These are phyloP conservation scores for Danio rerio DNA, from an alignment of 2,113 vertebrate genomes.

Conservation along the genomic window DNA sequence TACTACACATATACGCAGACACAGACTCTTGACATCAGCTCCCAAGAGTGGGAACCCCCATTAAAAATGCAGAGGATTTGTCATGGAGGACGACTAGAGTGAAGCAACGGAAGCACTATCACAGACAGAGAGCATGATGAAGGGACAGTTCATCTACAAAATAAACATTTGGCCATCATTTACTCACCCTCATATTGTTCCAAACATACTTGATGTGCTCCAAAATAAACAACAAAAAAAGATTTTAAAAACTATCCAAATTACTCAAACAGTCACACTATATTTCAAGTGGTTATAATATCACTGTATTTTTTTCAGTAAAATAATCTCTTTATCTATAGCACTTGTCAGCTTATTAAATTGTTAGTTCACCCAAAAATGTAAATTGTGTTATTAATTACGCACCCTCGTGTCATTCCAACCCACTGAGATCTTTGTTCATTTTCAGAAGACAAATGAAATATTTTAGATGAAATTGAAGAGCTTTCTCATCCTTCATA, in stretches of 20 bases:
- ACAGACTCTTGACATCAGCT: constrained; percentile 8
- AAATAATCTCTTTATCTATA: background rate
- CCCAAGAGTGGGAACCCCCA: constrained; percentile 12
- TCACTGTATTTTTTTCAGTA: background rate
- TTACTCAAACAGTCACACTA: background rate
- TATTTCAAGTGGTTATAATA: background rate
- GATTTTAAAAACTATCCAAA: background rate
- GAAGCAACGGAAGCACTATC: constrained; percentile 8
- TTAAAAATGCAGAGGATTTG: constrained; percentile 26
- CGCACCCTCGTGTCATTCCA: too few relatives aligned
- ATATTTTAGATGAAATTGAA: too few relatives aligned
- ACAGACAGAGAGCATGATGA: background rate
- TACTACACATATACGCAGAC: constrained; percentile 10
- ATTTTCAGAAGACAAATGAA: too few relatives aligned
- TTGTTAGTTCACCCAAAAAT: too few relatives aligned
- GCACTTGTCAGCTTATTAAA: background rate
- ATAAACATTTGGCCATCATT: background rate
- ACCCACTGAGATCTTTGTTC: too few relatives aligned
- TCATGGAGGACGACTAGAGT: background rate
- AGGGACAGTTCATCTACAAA: constrained; percentile 2
- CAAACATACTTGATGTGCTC: constrained; percentile 9
- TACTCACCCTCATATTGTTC: constrained; percentile 14
- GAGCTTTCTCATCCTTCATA: too few relatives aligned
- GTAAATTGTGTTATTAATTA: too few relatives aligned
- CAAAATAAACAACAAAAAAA: background rate